Evolutionary conservation across 2,888 invertebrate genomes (phyloP).

Genomic region (Nephrotoma appendiculata): DNA sequence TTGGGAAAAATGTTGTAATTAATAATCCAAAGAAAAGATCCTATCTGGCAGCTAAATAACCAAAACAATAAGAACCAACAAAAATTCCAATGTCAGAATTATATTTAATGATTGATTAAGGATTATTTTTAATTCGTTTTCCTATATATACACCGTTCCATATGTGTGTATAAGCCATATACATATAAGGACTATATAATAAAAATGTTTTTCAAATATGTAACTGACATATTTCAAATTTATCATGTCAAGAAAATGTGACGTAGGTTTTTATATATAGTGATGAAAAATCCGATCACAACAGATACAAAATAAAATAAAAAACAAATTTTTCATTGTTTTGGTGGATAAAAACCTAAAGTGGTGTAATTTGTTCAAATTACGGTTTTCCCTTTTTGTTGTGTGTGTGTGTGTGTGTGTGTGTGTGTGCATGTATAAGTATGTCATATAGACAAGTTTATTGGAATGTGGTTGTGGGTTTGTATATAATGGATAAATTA

Average conservation of each 20-base stretch:
- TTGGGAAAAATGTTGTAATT: neutral
- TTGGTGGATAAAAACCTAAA: neutral
- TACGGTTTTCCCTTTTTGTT: neutral
- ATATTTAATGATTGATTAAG: neutral
- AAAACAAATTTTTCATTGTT: neutral
- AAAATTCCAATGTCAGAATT: neutral
- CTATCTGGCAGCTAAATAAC: neutral
- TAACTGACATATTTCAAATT: neutral
- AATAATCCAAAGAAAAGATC: neutral
- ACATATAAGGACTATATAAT: neutral
- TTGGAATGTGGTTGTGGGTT: neutral
- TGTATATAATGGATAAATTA: neutral
- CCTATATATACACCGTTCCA: neutral
- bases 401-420: neutral
- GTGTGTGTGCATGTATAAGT: neutral
- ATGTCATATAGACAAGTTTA: too few relatives aligned
- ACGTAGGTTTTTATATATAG: neutral
- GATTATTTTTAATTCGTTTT: neutral
- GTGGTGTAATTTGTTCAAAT: neutral
- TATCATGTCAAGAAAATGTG: neutral
- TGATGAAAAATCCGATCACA: neutral
- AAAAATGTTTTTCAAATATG: neutral
- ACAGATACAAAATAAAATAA: neutral
- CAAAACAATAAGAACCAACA: neutral
- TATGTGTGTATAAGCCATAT: neutral